Conservation (phyloP, 1,140 invertebrate species). For the Holcopasites calliopsidis region DNA sequence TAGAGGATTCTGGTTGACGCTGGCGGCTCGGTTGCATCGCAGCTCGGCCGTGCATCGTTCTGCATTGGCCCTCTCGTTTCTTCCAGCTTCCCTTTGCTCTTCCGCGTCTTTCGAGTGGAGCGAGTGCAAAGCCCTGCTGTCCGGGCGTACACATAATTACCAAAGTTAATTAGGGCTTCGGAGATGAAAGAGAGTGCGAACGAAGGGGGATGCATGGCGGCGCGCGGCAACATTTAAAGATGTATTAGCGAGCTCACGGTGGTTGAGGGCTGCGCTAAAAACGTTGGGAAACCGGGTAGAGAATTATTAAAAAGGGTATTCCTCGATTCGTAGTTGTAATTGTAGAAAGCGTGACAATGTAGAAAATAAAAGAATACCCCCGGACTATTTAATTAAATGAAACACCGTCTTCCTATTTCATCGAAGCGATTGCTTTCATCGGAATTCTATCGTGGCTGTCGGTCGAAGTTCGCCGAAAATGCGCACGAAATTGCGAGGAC, state of each 20-base stretch:
- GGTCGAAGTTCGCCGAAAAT: no score
- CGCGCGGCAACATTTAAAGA: slow-evolving; percentile 39
- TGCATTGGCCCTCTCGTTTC: not conserved
- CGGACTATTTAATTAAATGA: no score
- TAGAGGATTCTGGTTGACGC: slow-evolving; percentile 26
- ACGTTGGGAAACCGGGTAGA: slow-evolving; percentile 15
- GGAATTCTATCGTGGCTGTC: no score
- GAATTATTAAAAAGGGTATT: slow-evolving; percentile 7
- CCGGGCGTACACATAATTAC: slow-evolving; percentile 64
- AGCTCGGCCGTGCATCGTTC: slow-evolving; percentile 11
- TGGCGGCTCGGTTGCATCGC: not conserved
- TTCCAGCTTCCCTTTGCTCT: not conserved
- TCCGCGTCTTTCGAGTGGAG: not conserved
- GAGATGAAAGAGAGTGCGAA: slow-evolving; percentile 57
- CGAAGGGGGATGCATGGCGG: slow-evolving; percentile 8
- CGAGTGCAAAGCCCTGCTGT: slow-evolving; percentile 47
- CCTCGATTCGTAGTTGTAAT: not conserved
- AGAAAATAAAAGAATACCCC: no score
- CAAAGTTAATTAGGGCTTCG: slow-evolving; percentile 63
- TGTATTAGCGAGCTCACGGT: slow-evolving; percentile 44
- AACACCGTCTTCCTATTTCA: no score
- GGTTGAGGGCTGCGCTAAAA: slow-evolving; percentile 20
- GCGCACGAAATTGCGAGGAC: no score
- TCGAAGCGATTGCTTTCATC: no score
- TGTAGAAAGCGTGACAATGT: no score